Evolutionary conservation across 2,888 invertebrate species (phyloP), one percentile per base, ranked within the genome.

Genomic region (Colletes collaris): DNA sequence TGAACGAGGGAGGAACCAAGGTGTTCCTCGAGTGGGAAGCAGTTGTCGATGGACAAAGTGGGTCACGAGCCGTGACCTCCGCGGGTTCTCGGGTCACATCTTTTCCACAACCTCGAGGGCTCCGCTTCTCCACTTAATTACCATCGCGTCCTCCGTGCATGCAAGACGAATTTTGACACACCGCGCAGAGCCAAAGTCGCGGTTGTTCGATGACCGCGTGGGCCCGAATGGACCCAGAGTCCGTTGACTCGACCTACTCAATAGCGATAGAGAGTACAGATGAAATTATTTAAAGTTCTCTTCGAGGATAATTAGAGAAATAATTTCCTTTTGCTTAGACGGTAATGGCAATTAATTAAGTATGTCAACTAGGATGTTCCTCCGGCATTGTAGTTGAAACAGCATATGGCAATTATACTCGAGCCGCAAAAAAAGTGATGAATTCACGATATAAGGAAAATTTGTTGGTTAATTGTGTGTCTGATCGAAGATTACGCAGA

Each of bases 61-160:
- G 89, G 89, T 89, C 89, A 89, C 82, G 86, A 87, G 85, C 78
- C 78, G 60, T 82, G 85, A 86, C 86, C 87, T 88, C 84, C 80
- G 82, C 65, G 46, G 27, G 73, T 78, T 7, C 67, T 70, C 68
- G 62, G 71, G 66, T 80, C 79, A 59, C 68, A 76, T 82, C 80
- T 86, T 86, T 82, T 86, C 55, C 79, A 77, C 85, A 75, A 68
- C 67, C 78, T 78, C 77, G 69, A 82, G 78, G 49, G 76, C 53
- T 68, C 35, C 35, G 71, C 67, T 72, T 81, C 82, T 82, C 81
- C 81, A 86, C 86, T 86, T 84, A 86, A 86, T 86, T 86, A 86
- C 74, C 79, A 50, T 56, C 60, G 70, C 72, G 84, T 80, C 75
- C 72, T 75, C 68, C 55, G 37, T 74, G 40, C 46, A 72, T 72